A percentile compares a stretch with the other conserved stretches of the same genome.
phyloP scores from a whole-genome alignment of 2,888 invertebrate species.

The Pharmacophagus antenor region DNA sequence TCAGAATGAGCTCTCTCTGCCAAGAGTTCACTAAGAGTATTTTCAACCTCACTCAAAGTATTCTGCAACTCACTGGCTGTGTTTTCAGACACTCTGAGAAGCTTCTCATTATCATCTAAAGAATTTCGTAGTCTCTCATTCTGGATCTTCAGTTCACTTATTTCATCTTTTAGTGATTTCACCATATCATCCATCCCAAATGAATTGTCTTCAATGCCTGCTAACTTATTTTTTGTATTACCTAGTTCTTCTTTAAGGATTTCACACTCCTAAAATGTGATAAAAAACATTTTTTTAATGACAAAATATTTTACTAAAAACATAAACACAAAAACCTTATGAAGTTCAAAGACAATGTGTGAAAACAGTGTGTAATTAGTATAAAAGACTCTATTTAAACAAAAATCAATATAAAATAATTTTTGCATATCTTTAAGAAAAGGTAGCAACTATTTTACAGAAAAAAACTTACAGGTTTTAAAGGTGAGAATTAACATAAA shows the following conservation, averaged over 20 bases:
- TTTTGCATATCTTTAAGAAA: no score
- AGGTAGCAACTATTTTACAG: no score
- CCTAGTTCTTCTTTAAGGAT: conserved; percentile 83
- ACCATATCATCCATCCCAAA: conserved; percentile 88
- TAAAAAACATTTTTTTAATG: no score
- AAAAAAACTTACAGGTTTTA: no score
- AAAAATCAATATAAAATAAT: no score
- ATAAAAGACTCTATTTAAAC: no score
- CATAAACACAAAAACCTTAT: no score
- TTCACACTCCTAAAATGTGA: conserved; percentile 82
- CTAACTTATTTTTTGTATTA: conserved; percentile 79
- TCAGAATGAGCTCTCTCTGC: conserved; percentile 68
- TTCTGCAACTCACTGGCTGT: conserved; percentile 91
- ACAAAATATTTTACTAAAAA: no score
- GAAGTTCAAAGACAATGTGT: no score
- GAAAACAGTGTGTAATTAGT: no score
- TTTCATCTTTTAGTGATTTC: conserved; percentile 83
- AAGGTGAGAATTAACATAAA: no score
- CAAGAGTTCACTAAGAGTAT: conserved; percentile 84
- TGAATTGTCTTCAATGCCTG: conserved; percentile 85
- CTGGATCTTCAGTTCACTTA: conserved; percentile 76
- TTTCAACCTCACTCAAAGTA: conserved; percentile 86
- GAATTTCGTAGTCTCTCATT: conserved; percentile 84
- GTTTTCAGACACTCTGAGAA: conserved; percentile 85
- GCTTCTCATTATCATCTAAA: conserved; percentile 83